These are phyloP conservation scores for Netelia virgata DNA, from an alignment of 2,888 invertebrate species.

Conservation along the genomic window DNA sequence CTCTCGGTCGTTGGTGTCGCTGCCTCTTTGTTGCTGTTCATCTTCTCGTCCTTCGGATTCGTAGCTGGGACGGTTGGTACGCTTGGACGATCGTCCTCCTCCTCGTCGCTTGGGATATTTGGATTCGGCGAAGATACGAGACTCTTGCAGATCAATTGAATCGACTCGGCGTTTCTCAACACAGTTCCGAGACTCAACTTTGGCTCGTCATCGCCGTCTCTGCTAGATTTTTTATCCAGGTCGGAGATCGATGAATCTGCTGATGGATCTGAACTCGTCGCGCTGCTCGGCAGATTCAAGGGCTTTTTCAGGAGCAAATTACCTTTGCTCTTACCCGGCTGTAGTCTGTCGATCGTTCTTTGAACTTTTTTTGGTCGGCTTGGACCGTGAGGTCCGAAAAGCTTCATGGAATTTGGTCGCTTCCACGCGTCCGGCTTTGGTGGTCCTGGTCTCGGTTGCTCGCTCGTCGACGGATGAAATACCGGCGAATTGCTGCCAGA, in stretches of 20 bases:
- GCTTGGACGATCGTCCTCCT: conserved; percentile 81
- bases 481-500: conserved; percentile 92
- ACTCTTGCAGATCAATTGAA: conserved; percentile 82
- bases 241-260: conserved; percentile 87
- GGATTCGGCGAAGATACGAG: conserved; percentile 82
- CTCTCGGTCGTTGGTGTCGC: conserved; percentile 73
- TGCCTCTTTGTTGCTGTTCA: conserved; percentile 74
- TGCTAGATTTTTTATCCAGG: conserved; percentile 86
- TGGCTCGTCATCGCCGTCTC: conserved; percentile 86
- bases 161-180: conserved; percentile 85
- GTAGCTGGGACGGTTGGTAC: conserved; percentile 73
- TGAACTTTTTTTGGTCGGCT: conserved; percentile 88
- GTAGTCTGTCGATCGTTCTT: conserved; percentile 93
- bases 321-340: conserved; percentile 95
- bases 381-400: conserved; percentile 80
- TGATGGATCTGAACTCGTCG: conserved; percentile 86
- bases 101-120: conserved; percentile 83
- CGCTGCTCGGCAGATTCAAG: conserved; percentile 86
- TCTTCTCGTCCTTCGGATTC: conserved; percentile 75
- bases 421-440: conserved; percentile 88
- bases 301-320: conserved; percentile 91
- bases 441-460: conserved; percentile 87
- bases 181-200: conserved; percentile 95
- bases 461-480: conserved; percentile 78
- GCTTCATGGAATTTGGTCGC: conserved; percentile 79